A percentile compares a stretch with the other conserved stretches of the same genome.
phyloP scores from a whole-genome alignment of 2,797 vertebrate genomes.

The Leucoraja ocellata region DNA sequence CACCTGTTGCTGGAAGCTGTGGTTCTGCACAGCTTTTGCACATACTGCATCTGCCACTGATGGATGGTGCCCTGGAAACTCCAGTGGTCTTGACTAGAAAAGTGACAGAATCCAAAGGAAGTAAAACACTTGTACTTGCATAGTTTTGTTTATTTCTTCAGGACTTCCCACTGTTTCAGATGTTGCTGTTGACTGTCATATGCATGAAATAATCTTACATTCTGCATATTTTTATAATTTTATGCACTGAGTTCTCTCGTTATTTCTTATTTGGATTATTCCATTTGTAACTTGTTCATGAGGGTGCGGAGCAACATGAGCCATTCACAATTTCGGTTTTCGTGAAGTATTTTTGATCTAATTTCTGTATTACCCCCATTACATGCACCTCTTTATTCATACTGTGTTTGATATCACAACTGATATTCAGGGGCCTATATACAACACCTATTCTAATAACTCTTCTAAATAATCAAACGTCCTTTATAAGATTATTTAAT shows the following conservation, averaged over 20 bases:
- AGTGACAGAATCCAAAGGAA: too few species aligned
- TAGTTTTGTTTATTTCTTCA: too few species aligned
- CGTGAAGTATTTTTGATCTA: background rate
- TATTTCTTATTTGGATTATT: background rate
- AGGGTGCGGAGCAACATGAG: background rate
- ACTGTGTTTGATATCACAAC: too few species aligned
- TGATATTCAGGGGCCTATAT: too few species aligned
- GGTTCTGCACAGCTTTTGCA: too few species aligned
- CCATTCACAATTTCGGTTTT: background rate
- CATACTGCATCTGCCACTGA: too few species aligned
- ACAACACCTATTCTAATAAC: background rate
- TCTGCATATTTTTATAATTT: background rate
- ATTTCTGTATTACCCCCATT: too few species aligned
- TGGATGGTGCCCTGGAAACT: too few species aligned
- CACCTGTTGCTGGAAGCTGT: too few species aligned
- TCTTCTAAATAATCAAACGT: conserved; percentile 18
- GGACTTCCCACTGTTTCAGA: background rate
- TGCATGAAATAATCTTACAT: conserved; percentile 1
- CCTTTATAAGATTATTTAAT: background rate
- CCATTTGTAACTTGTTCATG: background rate
- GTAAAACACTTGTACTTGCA: too few species aligned
- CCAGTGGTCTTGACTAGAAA: too few species aligned
- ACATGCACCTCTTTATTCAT: too few species aligned
- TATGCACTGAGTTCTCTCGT: background rate
- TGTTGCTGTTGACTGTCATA: background rate